Base-by-base conservation (phyloP, 2,888 invertebrate genomes). In the Zelleria hepariella region DNA sequence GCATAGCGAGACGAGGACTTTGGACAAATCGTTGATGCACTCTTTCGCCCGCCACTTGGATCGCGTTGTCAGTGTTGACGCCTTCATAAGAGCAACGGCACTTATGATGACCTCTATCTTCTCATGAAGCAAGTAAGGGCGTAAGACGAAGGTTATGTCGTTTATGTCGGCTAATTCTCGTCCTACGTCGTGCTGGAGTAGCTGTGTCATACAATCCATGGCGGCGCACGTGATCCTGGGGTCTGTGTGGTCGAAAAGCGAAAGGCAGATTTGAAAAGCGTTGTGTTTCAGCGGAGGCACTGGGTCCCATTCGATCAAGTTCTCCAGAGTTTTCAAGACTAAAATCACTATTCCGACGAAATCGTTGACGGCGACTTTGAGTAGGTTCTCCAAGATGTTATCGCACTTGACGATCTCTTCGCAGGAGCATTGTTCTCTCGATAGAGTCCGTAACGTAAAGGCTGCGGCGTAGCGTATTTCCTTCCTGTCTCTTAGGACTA, bases 21-120 rank as follows among this genome's bases (percentile, higher is more conserved):
- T 76, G 0, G 80, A 78, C 2, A 87, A 60, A 0, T 78, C 76
- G 6, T 60, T 61, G 48, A 71, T 68, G 23, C 65, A 68, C 62
- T 87, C 85, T 56, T 82, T 86, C 0, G 79, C 80, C 0, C 86
- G 77, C 87, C 87, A 87, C 66, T 86, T 82, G 0, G 87, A 82
- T 0, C 77, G 70, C 0, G 78, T 80, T 0, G 86, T 87, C 21
- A 80, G 32, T 0, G 88, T 87, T 0, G 82, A 81, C 47, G 76
- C 82, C 6, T 63, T 62, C 76, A 88, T 74, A 0, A 86, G 66
- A 5, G 77, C 78, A 0, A 75, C 70, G 0, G 82, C 74, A 62
- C 80, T 78, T 2, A 83, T 75, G 2, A 77, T 62, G 0, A 86
- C 69, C 57, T 78, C 75, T 7, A 76, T 67, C 0, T 74, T 52